Base-by-base conservation (phyloP, 1,140 invertebrate genomes). In the Phymastichus coffea region DNA sequence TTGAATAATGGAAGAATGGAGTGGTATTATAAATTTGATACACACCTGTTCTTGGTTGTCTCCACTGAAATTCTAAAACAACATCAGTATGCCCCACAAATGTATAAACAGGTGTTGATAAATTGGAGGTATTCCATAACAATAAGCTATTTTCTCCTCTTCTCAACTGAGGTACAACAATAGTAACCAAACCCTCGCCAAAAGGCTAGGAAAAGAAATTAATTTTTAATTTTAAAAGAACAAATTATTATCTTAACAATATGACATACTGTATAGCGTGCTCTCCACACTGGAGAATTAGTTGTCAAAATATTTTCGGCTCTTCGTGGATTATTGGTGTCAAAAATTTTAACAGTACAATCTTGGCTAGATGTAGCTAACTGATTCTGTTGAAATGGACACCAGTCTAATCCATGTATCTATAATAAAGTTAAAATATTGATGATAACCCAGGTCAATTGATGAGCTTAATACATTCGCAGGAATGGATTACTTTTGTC, bases 341-440 rank as follows among this genome's bases (percentile, higher is more conserved):
- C 93, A 82, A 96, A 97, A 74, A 96, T 94, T 80, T 96, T 96
- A 2, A 97, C 94, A 40, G 92, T 93, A 63, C 91, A 90, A 81
- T 98, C 95, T 80, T 97, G 94, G 82, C 93, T 94, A 56, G 91
- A 92, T 1, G 94, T 95, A n/a, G 91, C 91, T 54, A 97, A 76
- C 67, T 92, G 89, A 68, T 90, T 89, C 79, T 94, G 92, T 67
- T 88, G 85, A 63, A 84, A 85, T 23, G 92, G 90, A 81, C 88
- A 94, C 95, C 95, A 97, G 74, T 97, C 94, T 35, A 98, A 84
- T 56, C 94, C 92, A 77, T 96, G 90, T 63, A 98, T 95, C 81
- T 90, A 52, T 69, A 67, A 69, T 57, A 52, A 58, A 63, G 41
- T 40, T 25, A 25, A 55, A 19, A 30, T 43, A 46, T 33, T 37